phyloP scores from a whole-genome alignment of 1,140 invertebrate species.

The Hyphantria cunea region DNA sequence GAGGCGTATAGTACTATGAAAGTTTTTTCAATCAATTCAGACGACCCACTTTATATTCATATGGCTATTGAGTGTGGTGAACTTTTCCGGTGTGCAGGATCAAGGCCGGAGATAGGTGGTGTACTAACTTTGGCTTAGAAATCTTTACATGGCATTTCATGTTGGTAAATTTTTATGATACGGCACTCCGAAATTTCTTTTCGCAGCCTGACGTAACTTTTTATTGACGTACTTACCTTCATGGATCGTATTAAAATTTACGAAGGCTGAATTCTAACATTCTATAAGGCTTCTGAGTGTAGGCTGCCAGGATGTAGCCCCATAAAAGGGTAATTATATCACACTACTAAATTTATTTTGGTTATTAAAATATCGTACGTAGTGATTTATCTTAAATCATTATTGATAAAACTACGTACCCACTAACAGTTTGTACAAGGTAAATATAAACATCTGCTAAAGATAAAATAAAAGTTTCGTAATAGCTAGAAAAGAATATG shows the following conservation, averaged over 20 bases:
- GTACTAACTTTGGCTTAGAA: constrained; percentile 22
- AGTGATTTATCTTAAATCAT: too few species aligned
- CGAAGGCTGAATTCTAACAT: constrained; percentile 25
- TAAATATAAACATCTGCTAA: too few species aligned
- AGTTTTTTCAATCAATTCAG: constrained; percentile 50
- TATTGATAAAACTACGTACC: too few species aligned
- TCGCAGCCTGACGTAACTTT: constrained; percentile 21
- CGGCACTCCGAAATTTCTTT: constrained; percentile 4
- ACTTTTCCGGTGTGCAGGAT: constrained; percentile 28
- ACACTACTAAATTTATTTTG: too few species aligned
- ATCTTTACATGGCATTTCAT: constrained; percentile 21
- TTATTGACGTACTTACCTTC: constrained; percentile 32
- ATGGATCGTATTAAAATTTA: constrained; percentile 32
- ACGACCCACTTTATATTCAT: constrained; percentile 50
- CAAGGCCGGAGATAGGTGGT: constrained; percentile 22
- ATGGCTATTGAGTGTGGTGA: constrained; percentile 48
- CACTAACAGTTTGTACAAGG: too few species aligned
- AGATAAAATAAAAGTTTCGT: too few species aligned
- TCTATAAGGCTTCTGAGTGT: constrained; percentile 20
- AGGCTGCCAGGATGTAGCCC: not conserved
- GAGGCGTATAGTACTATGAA: constrained; percentile 10
- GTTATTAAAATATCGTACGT: too few species aligned
- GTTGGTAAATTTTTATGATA: not conserved
- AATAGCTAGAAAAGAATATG: too few species aligned
- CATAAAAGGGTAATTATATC: not conserved